Conservation (phyloP, 2,113 vertebrate species). For the Brachyhypopomus gauderio region DNA sequence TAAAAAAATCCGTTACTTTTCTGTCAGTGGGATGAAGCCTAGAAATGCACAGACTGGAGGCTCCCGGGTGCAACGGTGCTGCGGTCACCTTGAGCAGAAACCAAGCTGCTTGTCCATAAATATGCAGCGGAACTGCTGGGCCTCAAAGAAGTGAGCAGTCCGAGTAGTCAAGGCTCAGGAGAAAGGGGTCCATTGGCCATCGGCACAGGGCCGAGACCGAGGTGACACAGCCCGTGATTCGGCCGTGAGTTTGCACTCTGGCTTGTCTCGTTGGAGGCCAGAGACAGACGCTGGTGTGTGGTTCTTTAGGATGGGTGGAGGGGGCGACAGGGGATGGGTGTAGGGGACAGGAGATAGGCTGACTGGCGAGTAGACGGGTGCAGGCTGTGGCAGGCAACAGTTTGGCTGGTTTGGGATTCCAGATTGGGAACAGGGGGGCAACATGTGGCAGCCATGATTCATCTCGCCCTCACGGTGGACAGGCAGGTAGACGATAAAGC, state of each 20-base stretch:
- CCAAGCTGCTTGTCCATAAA: conserved; percentile 3
- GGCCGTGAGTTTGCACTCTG: neutral
- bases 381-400: conserved; percentile 19
- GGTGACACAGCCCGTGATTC: conserved; percentile 30
- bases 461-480: conserved; percentile 3
- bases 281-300: neutral
- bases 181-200: neutral
- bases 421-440: conserved; percentile 20
- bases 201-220: too few relatives aligned
- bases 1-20: conserved; percentile 6
- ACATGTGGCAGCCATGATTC: conserved; percentile 24
- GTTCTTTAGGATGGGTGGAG: conserved; percentile 24
- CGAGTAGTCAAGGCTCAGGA: neutral
- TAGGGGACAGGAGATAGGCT: conserved; percentile 29
- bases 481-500: conserved; percentile 14
- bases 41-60: conserved; percentile 13
- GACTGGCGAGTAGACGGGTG: conserved; percentile 3
- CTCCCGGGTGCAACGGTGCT: neutral
- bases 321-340: neutral
- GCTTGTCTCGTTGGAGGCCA: conserved; percentile 33
- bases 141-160: conserved; percentile 20
- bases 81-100: conserved; percentile 33
- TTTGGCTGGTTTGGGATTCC: conserved; percentile 41
- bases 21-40: neutral
- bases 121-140: conserved; percentile 15